phyloP scores from a whole-genome alignment of 2,113 vertebrate genomes.

The Notothenia coriiceps region DNA sequence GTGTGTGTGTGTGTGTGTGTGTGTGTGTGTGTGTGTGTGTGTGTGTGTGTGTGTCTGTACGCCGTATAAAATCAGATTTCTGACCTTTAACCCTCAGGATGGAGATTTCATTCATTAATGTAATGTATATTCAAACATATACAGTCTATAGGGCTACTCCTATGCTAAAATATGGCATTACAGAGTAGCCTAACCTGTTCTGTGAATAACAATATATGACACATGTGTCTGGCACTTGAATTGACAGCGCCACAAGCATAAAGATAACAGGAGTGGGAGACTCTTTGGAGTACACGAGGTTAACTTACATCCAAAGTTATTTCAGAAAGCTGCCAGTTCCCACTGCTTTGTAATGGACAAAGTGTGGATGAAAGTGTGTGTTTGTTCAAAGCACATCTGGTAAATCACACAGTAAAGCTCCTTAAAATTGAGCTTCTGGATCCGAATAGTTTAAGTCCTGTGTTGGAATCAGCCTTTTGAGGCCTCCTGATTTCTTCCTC shows the following conservation, averaged over 20 bases:
- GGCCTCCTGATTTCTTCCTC: constrained; percentile 37
- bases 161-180: not conserved
- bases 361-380: not conserved
- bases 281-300: constrained; percentile 13
- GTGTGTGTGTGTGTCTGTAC: not conserved
- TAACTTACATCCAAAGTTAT: constrained; percentile 6
- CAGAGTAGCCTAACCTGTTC: not conserved
- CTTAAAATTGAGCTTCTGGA: not conserved
- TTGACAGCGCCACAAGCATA: not conserved
- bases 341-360: constrained; percentile 25
- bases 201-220: constrained; percentile 19
- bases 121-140: not conserved
- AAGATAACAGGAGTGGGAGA: constrained; percentile 6
- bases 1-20: too few species aligned
- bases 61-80: not conserved
- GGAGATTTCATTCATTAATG: constrained; percentile 6
- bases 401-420: constrained; percentile 18
- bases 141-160: not conserved
- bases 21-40: too few species aligned
- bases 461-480: constrained; percentile 1
- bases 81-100: constrained; percentile 3
- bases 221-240: not conserved
- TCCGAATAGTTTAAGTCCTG: constrained; percentile 12
- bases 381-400: not conserved
- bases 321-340: constrained; percentile 21